Percentiles rank a stretch among this genome's conserved stretches.
These are phyloP conservation scores for Parasteatoda lunata DNA, from an alignment of 2,888 invertebrate species.

Conservation along the genomic window DNA sequence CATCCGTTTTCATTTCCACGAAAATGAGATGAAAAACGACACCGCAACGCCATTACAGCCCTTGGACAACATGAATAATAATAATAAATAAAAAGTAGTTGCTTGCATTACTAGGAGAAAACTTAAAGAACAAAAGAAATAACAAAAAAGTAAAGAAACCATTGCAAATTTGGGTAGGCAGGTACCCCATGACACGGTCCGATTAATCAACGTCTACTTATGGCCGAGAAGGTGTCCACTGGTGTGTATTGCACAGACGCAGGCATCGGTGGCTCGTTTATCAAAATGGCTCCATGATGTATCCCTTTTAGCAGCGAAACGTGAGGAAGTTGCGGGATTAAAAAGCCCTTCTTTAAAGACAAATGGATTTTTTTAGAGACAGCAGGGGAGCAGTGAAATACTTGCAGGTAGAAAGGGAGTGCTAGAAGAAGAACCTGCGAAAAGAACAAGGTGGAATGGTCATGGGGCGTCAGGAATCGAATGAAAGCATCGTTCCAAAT, in stretches of 20 bases:
- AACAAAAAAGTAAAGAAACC: not conserved
- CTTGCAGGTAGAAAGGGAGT: slow-evolving; percentile 9
- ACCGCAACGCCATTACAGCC: slow-evolving; percentile 17
- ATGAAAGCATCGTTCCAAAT: too few species aligned
- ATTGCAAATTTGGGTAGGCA: slow-evolving; percentile 33
- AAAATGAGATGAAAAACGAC: slow-evolving; percentile 25
- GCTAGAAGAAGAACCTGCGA: not conserved
- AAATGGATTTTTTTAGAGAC: slow-evolving; percentile 27
- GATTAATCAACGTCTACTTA: slow-evolving; percentile 60
- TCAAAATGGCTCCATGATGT: slow-evolving; percentile 45
- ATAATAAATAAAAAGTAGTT: too few species aligned
- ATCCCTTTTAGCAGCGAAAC: slow-evolving; percentile 28
- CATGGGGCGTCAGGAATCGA: not conserved
- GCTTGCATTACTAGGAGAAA: not conserved
- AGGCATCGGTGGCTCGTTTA: slow-evolving; percentile 31
- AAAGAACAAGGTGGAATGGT: slow-evolving; percentile 2
- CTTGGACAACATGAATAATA: not conserved
- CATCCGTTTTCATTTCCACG: not conserved
- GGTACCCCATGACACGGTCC: slow-evolving; percentile 32
- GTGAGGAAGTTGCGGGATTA: slow-evolving; percentile 34
- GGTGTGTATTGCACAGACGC: slow-evolving; percentile 58
- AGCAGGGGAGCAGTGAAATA: slow-evolving; percentile 3
- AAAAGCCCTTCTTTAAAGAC: slow-evolving; percentile 40
- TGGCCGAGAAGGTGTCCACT: slow-evolving; percentile 53
- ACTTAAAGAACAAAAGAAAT: slow-evolving; percentile 15